Evolutionary conservation across 1,140 invertebrate genomes (phyloP).

Genomic region (Oreohelix idahoensis): DNA sequence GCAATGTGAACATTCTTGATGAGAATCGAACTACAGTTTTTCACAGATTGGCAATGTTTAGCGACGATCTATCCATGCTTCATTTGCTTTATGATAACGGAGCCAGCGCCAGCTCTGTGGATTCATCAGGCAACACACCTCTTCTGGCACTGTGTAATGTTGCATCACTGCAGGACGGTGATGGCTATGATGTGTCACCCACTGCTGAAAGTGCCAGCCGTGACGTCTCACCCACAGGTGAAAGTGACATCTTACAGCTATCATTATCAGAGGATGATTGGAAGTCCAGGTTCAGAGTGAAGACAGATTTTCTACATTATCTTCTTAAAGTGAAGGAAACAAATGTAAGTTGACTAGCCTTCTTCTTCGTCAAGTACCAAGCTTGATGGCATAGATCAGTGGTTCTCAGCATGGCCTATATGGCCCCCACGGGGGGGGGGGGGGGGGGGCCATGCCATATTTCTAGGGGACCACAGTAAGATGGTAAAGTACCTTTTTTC

Average conservation of each 20-base stretch:
- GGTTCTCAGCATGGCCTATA: too few relatives aligned
- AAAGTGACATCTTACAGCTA: slow-evolving; percentile 41
- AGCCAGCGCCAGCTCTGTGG: slow-evolving; percentile 56
- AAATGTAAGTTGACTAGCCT: slow-evolving; percentile 46
- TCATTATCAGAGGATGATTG: slow-evolving; percentile 53
- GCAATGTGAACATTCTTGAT: slow-evolving; percentile 60
- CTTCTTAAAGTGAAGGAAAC: slow-evolving; percentile 54
- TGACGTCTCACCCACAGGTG: slow-evolving; percentile 55
- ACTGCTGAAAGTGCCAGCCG: too few relatives aligned
- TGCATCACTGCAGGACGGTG: slow-evolving; percentile 50
- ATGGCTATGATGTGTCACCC: slow-evolving; percentile 57
- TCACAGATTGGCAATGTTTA: slow-evolving; percentile 55
- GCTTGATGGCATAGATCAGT: too few relatives aligned
- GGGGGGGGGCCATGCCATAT: too few relatives aligned
- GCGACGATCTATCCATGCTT: slow-evolving; percentile 55
- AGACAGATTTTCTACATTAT: slow-evolving; percentile 56
- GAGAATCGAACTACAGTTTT: slow-evolving; percentile 57
- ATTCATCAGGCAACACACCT: slow-evolving; percentile 59
- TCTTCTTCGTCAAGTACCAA: too few relatives aligned
- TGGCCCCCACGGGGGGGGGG: too few relatives aligned
- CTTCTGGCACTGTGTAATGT: slow-evolving; percentile 62
- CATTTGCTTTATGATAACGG: slow-evolving; percentile 62
- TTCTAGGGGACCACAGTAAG: too few relatives aligned
- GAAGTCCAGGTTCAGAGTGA: slow-evolving; percentile 51
- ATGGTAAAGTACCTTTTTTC: too few relatives aligned